Conservation (phyloP, 2,888 invertebrate genomes). For the Mythimna vitellina region DNA sequence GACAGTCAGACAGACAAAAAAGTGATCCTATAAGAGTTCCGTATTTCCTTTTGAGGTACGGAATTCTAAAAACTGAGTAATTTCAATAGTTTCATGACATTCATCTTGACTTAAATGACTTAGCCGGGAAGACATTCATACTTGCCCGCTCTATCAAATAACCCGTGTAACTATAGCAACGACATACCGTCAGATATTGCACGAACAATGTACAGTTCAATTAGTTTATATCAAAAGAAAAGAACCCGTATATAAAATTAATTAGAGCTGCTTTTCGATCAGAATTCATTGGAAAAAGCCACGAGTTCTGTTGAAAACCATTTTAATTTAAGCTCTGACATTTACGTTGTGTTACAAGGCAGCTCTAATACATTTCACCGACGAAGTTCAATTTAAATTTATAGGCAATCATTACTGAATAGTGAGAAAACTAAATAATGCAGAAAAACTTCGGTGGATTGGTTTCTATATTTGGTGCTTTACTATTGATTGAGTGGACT, state of each 20-base stretch:
- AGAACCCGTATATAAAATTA: neutral
- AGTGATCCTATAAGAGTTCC: too few species aligned
- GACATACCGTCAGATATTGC: neutral
- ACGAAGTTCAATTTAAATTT: conserved; percentile 8
- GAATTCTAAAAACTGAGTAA: too few species aligned
- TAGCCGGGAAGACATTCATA: neutral
- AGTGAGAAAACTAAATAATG: conserved; percentile 5
- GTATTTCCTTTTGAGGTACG: too few species aligned
- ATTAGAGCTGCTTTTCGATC: neutral
- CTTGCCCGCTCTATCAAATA: neutral
- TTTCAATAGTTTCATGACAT: too few species aligned
- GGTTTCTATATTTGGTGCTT: neutral
- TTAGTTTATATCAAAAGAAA: neutral
- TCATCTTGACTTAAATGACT: too few species aligned
- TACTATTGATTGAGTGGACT: neutral
- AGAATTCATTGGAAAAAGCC: conserved; percentile 2
- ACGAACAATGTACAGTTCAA: conserved; percentile 1
- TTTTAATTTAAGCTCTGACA: conserved; percentile 4
- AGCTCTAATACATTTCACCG: neutral
- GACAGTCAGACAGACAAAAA: too few species aligned
- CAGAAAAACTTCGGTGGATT: neutral
- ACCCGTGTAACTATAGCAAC: neutral
- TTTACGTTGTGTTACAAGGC: neutral
- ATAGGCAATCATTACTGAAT: neutral
- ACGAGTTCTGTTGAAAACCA: neutral